Percentiles rank a stretch among this genome's conserved stretches.
phyloP scores from a whole-genome alignment of 2,113 vertebrate genomes.

The Chaenogobius annularis region DNA sequence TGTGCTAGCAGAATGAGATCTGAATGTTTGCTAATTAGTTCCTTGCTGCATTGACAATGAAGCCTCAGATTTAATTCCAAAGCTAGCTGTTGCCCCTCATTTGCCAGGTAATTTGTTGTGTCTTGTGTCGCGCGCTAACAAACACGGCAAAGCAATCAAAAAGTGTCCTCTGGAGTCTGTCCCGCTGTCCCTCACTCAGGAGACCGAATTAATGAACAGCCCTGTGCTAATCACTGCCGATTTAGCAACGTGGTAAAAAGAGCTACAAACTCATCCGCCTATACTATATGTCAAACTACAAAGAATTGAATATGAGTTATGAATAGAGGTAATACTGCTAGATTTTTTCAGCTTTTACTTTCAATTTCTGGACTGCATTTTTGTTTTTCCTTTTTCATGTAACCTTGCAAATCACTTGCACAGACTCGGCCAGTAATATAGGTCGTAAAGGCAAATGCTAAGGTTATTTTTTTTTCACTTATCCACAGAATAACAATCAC shows the following conservation, averaged over 20 bases:
- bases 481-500: no score
- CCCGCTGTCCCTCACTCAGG: slow-evolving; percentile 44
- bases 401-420: not conserved
- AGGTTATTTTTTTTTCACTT: no score
- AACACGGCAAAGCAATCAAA: slow-evolving; percentile 13
- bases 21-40: slow-evolving; percentile 50
- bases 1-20: not conserved
- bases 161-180: slow-evolving; percentile 34
- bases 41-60: slow-evolving; percentile 36
- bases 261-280: no score
- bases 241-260: slow-evolving; percentile 12
- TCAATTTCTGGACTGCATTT: not conserved
- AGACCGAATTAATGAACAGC: slow-evolving; percentile 55
- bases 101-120: slow-evolving; percentile 54
- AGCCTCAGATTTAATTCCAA: slow-evolving; percentile 50
- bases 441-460: no score
- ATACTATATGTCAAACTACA: not conserved
- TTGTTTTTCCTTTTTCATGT: not conserved
- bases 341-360: no score
- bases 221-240: slow-evolving; percentile 48
- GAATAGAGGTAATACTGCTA: no score
- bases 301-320: not conserved
- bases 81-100: slow-evolving; percentile 44
- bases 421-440: no score
- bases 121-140: slow-evolving; percentile 12